Evolutionary conservation across 2,797 vertebrate species (phyloP).

Genomic region (Halcyon smyrnensis): DNA sequence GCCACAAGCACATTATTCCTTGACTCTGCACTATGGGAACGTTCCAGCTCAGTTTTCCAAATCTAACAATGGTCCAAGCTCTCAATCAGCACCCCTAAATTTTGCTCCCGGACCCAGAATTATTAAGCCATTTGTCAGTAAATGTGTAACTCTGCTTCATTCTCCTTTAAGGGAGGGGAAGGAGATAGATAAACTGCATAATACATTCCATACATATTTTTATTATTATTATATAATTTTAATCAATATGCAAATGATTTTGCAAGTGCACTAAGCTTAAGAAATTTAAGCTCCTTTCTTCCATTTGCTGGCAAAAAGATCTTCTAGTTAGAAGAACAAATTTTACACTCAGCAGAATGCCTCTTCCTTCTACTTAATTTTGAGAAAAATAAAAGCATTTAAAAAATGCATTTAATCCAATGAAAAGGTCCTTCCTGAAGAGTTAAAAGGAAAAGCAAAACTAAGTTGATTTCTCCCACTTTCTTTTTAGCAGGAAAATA

Average conservation of each 20-base stretch:
- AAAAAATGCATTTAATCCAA: background rate
- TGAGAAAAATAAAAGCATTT: background rate
- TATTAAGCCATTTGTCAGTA: background rate
- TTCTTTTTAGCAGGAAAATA: background rate
- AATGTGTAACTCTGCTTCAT: background rate
- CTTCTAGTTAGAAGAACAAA: background rate
- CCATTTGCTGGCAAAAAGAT: background rate
- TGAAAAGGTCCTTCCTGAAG: background rate
- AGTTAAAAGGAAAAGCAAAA: background rate
- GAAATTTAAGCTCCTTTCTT: background rate
- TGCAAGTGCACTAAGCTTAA: background rate
- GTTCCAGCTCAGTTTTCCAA: background rate
- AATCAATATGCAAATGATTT: background rate
- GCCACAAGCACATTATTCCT: background rate
- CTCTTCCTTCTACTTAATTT: background rate
- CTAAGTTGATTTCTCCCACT: background rate
- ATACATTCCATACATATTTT: background rate
- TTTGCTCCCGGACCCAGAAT: background rate
- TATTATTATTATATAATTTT: background rate
- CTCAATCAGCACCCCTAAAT: background rate
- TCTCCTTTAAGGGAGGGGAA: background rate
- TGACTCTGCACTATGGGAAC: fast-evolving
- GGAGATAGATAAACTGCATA: too few species aligned
- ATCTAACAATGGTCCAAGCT: background rate
- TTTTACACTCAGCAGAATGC: fast-evolving